Evolutionary conservation across 2,797 vertebrate species (phyloP).

Genomic region (Distichodus sexfasciatus): DNA sequence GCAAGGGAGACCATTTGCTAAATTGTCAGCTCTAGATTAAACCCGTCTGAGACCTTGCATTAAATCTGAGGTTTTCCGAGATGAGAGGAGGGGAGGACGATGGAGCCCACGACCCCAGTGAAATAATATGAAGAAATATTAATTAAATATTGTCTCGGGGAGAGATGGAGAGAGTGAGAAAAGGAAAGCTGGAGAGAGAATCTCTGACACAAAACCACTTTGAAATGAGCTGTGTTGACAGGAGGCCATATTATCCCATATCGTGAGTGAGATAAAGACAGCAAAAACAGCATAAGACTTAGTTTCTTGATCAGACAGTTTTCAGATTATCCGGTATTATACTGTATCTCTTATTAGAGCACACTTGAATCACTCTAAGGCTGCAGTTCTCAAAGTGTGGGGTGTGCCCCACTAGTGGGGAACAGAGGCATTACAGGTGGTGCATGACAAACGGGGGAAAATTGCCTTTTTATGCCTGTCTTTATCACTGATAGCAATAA

Average conservation of each 20-base stretch:
- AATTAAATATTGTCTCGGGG: slow-evolving; percentile 56
- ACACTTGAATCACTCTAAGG: too few relatives aligned
- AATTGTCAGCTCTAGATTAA: slow-evolving; percentile 74
- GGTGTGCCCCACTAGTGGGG: too few relatives aligned
- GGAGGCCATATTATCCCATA: neutral
- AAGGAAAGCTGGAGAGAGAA: neutral
- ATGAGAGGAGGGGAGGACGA: slow-evolving; percentile 13
- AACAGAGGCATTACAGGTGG: too few relatives aligned
- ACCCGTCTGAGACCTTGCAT: slow-evolving; percentile 64
- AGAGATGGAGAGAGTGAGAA: slow-evolving; percentile 33
- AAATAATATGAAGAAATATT: slow-evolving; percentile 63
- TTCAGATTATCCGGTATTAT: too few relatives aligned
- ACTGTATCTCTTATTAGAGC: too few relatives aligned
- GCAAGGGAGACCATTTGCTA: slow-evolving; percentile 73
- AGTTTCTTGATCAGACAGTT: neutral
- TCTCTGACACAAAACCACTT: neutral
- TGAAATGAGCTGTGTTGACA: neutral
- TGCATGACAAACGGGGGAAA: too few relatives aligned
- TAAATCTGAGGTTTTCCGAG: slow-evolving; percentile 55
- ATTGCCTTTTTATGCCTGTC: too few relatives aligned
- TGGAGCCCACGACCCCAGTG: slow-evolving; percentile 55
- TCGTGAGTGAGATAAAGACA: neutral
- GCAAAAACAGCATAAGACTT: neutral
- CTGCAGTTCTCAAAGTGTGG: too few relatives aligned
- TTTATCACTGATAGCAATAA: too few relatives aligned